These are phyloP conservation scores for Gryllus longicercus DNA, from an alignment of 2,888 invertebrate genomes.

Conservation along the genomic window DNA sequence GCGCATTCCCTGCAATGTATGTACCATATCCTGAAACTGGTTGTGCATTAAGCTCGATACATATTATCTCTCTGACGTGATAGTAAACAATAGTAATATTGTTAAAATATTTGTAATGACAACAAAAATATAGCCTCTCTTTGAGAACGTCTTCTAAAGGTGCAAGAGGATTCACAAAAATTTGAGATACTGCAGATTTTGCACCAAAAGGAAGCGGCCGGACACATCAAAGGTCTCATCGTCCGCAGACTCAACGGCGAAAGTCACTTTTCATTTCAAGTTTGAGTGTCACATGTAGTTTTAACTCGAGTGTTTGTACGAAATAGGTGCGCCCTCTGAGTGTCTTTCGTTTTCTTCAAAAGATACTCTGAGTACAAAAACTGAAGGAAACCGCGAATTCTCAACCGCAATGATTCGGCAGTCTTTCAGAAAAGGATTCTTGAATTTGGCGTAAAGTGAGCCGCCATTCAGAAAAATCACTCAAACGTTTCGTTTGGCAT, in stretches of 20 bases:
- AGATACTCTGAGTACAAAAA: slow-evolving; percentile 4
- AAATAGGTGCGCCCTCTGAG: not conserved
- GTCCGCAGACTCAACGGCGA: not conserved
- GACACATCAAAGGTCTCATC: not conserved
- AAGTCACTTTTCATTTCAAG: not conserved
- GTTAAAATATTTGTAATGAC: too few species aligned
- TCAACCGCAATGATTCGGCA: not conserved
- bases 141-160: too few species aligned
- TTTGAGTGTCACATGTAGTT: slow-evolving; percentile 5
- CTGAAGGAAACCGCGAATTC: not conserved
- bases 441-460: not conserved
- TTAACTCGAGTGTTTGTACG: not conserved
- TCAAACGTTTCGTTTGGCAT: not conserved
- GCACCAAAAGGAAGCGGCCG: not conserved
- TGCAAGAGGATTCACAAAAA: too few species aligned
- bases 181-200: too few species aligned
- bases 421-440: not conserved
- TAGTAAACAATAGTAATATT: too few species aligned
- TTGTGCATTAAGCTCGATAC: too few species aligned
- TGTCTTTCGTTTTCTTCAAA: not conserved
- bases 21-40: too few species aligned
- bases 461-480: not conserved
- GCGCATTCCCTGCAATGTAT: too few species aligned
- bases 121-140: too few species aligned
- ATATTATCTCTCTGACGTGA: too few species aligned